A percentile compares a stretch with the other conserved stretches of the same genome.
phyloP scores from a whole-genome alignment of 2,888 invertebrate species.

The Brachyopa scutellaris region DNA sequence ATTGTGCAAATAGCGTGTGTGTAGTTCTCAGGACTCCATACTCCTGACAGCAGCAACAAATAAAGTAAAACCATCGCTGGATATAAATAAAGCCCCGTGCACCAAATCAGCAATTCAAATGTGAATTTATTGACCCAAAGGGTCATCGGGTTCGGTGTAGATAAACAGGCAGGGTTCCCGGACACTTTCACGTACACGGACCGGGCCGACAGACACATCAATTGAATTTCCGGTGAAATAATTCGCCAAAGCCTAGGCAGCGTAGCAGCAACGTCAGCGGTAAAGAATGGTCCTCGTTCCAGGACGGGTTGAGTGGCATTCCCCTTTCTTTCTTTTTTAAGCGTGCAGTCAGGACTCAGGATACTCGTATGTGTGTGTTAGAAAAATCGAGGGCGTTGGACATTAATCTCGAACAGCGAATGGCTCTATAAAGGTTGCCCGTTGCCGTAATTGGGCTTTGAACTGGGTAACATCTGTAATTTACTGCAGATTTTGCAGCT shows the following conservation, averaged over 20 bases:
- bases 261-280: conserved; percentile 24
- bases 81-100: conserved; percentile 63
- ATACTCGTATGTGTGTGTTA: conserved; percentile 10
- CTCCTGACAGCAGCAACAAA: neutral
- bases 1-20: conserved; percentile 26
- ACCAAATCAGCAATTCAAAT: conserved; percentile 72
- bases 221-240: conserved; percentile 70
- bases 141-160: conserved; percentile 53
- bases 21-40: neutral
- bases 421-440: conserved; percentile 20
- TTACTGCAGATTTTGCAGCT: conserved; percentile 42
- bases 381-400: conserved; percentile 51
- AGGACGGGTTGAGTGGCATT: neutral
- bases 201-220: conserved; percentile 41
- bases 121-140: conserved; percentile 69
- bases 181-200: neutral
- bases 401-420: conserved; percentile 55
- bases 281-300: conserved; percentile 42
- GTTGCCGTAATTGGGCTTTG: conserved; percentile 32
- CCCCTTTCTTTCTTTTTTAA: too few species aligned
- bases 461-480: conserved; percentile 39
- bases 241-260: conserved; percentile 52
- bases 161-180: conserved; percentile 6
- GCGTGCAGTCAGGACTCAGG: neutral
- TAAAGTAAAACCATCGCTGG: conserved; percentile 34